A percentile compares a stretch with the other conserved stretches of the same genome.
These are phyloP conservation scores for Oreochromis mossambicus DNA, from an alignment of 2,797 vertebrate genomes.

Conservation along the genomic window DNA sequence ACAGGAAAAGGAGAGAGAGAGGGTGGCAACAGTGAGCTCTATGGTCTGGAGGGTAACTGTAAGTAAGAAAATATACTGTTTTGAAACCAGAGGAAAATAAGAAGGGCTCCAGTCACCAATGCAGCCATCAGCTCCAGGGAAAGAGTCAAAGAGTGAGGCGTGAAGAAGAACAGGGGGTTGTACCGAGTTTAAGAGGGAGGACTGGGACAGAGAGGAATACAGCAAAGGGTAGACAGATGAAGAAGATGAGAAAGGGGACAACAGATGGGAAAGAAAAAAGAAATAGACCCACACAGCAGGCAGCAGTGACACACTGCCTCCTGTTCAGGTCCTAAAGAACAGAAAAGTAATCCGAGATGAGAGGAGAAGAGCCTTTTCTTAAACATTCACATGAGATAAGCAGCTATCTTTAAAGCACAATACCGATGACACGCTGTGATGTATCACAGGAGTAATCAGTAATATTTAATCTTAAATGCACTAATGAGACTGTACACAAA, in stretches of 20 bases:
- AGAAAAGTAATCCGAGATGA: not conserved
- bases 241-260: conserved; percentile 6
- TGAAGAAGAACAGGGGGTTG: not conserved
- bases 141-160: not conserved
- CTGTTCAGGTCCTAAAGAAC: conserved; percentile 4
- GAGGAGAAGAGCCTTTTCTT: not conserved
- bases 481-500: not conserved
- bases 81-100: not conserved
- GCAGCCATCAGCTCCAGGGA: not conserved
- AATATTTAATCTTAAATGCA: not conserved
- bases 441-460: not conserved
- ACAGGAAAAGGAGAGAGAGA: not conserved
- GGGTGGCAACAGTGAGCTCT: not conserved
- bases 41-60: not conserved
- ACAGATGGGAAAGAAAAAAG: conserved; percentile 15
- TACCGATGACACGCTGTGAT: not conserved
- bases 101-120: not conserved
- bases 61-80: not conserved
- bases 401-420: not conserved
- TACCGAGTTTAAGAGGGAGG: not conserved
- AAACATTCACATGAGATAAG: not conserved
- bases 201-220: not conserved
- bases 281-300: not conserved
- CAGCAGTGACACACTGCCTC: not conserved
- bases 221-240: conserved; percentile 7